A percentile compares a stretch with the other conserved stretches of the same genome.
These are phyloP conservation scores for Cnemophilus loriae DNA, from an alignment of 2,113 vertebrate species.

Conservation along the genomic window DNA sequence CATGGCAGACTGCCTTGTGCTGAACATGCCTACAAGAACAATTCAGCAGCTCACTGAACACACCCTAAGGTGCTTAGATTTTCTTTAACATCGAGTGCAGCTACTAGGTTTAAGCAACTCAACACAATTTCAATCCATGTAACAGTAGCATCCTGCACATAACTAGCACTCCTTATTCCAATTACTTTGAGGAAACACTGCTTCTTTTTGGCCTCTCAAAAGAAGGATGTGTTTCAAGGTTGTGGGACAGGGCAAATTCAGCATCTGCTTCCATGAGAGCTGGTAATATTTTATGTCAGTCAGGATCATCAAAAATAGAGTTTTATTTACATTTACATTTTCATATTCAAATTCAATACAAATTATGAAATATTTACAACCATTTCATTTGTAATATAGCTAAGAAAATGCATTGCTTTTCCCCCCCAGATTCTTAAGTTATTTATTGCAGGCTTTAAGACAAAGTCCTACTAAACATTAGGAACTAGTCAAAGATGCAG, in stretches of 20 bases:
- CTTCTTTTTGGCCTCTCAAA: neutral
- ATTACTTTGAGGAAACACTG: neutral
- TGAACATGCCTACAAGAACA: neutral
- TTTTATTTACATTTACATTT: slow-evolving; percentile 84
- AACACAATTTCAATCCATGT: neutral
- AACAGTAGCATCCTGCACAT: neutral
- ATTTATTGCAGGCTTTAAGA: slow-evolving; percentile 39
- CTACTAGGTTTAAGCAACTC: neutral
- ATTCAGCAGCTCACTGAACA: neutral
- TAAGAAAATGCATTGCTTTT: slow-evolving; percentile 61
- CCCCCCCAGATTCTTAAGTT: slow-evolving; percentile 48
- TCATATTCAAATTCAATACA: slow-evolving; percentile 76
- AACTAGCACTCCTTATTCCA: neutral
- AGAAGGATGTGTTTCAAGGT: neutral
- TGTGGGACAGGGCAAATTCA: neutral
- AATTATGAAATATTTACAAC: slow-evolving; percentile 77
- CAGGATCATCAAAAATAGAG: slow-evolving; percentile 64
- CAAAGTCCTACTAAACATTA: slow-evolving; percentile 51
- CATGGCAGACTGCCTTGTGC: neutral
- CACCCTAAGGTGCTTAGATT: neutral
- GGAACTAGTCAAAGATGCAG: slow-evolving; percentile 64
- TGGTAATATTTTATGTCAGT: neutral
- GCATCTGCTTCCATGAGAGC: neutral
- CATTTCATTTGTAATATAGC: slow-evolving; percentile 53
- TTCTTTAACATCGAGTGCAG: neutral